Evolutionary conservation across 2,113 vertebrate genomes (phyloP), one percentile per base, ranked within the genome.

Genomic region (Gobiocypris rarus): DNA sequence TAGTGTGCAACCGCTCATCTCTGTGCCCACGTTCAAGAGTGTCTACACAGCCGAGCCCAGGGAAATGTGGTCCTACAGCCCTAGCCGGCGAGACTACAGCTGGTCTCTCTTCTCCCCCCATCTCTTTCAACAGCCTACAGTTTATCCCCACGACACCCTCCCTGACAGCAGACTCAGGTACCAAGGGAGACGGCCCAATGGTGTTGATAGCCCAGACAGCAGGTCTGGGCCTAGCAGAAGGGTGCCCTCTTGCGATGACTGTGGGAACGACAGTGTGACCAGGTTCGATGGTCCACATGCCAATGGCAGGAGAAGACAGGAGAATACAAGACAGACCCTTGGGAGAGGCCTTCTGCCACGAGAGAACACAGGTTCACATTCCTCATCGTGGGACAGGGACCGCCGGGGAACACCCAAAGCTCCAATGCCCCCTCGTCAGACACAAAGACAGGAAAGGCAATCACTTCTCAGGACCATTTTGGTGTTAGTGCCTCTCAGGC

Each of bases 41-140:
- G 90, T 90, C 75, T 93, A 92, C 83, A 89, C 90, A 10, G 91
- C 90, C 0, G 92, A 93, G 67, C 90, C 93, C 34, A 88, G 92
- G 80, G 94, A 95, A 13, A 90, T 93, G 83, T 95, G 93, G 93
- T 87, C 93, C 65, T 93, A 91, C 13, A 89, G 88, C 83, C 89
- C 87, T 0, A 67, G 91, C 8, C 92, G 91, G 28, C 89, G 90
- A 45, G 92, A 94, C 77, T 94, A 93, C 87, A 88, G 89, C 59
- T 87, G 92, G 26, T 84, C 92, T 69, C 88, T 92, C 43, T 93
- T 92, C 82, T 89, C 92, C 0, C 87, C 93, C 0, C 91, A 92
- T 56, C 75, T 93, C 56, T 94, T 91, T 73, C 83, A 89, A 69
- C 92, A 90, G 22, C 90, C 86, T n/a, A 79, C 91, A 15, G 69